phyloP scores from a whole-genome alignment of 2,888 invertebrate species.

The Andrena dorsata region DNA sequence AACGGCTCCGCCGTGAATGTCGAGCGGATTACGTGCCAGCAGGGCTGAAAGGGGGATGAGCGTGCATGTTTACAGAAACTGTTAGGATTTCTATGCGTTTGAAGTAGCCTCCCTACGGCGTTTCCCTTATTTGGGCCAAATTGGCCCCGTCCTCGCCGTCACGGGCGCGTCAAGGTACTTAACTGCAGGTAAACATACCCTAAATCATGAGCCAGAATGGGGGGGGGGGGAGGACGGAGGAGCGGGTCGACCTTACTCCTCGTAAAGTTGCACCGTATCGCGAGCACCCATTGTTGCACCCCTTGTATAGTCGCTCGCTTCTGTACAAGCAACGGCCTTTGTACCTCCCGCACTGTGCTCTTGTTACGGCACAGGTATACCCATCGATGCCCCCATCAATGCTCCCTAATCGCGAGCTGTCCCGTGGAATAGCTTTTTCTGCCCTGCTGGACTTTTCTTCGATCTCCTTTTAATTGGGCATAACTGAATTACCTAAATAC shows the following conservation, averaged over 20 bases:
- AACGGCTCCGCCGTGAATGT: conserved; percentile 28
- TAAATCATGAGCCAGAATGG: conserved; percentile 72
- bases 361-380: conserved; percentile 46
- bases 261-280: conserved; percentile 68
- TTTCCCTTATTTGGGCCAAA: conserved; percentile 72
- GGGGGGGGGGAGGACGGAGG: conserved; percentile 42
- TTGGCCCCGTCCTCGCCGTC: conserved; percentile 69
- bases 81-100: conserved; percentile 73
- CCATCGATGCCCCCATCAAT: not conserved
- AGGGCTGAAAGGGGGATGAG: conserved; percentile 48
- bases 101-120: conserved; percentile 66
- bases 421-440: not conserved
- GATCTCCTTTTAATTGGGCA: conserved; percentile 8
- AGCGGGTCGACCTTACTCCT: conserved; percentile 66
- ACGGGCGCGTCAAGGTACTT: conserved; percentile 78
- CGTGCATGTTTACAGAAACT: conserved; percentile 76
- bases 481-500: not conserved
- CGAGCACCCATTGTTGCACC: conserved; percentile 61
- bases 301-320: conserved; percentile 47
- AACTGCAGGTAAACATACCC: conserved; percentile 80
- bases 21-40: conserved; percentile 56
- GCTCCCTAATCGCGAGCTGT: conserved; percentile 17
- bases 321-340: conserved; percentile 43
- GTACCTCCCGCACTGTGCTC: conserved; percentile 17
- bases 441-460: not conserved